phyloP scores from a whole-genome alignment of 2,113 vertebrate genomes.

The Eptesicus fuscus region DNA sequence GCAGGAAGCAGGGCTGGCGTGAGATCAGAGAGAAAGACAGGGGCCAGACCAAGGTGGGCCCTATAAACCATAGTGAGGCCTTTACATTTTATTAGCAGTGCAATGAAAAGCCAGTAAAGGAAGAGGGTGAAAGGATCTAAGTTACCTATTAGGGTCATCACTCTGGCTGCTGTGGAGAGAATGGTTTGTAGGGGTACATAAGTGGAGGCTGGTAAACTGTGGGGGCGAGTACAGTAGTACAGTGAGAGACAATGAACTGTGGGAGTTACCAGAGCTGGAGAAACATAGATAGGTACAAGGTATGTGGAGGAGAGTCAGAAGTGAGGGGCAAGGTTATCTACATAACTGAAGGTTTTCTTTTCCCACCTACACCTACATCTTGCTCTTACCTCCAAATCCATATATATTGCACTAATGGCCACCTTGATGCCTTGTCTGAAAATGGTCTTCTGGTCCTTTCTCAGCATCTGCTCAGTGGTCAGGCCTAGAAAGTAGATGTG shows the following conservation, averaged over 20 bases:
- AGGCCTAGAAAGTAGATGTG: conserved; percentile 80
- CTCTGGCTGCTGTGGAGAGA: background rate
- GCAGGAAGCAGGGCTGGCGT: background rate
- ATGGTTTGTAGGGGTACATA: background rate
- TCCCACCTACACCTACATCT: fast-evolving
- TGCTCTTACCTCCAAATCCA: conserved; percentile 85
- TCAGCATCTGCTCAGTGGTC: conserved; percentile 92
- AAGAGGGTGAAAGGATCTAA: background rate
- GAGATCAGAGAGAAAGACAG: background rate
- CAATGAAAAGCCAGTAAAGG: background rate
- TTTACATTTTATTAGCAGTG: background rate
- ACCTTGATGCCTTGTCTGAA: conserved; percentile 73
- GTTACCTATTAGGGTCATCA: background rate
- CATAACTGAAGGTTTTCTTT: background rate
- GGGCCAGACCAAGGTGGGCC: background rate
- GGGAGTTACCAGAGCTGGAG: background rate
- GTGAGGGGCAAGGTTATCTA: background rate
- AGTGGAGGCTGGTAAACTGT: background rate
- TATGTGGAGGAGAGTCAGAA: background rate
- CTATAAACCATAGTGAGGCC: background rate
- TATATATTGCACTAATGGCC: conserved; percentile 88
- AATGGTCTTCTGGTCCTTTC: conserved; percentile 93
- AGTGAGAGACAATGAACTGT: background rate
- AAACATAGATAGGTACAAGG: background rate
- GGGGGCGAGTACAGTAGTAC: background rate